Evolutionary conservation across 2,888 invertebrate genomes (phyloP).

Genomic region (Hermaeophaga mercurialis): DNA sequence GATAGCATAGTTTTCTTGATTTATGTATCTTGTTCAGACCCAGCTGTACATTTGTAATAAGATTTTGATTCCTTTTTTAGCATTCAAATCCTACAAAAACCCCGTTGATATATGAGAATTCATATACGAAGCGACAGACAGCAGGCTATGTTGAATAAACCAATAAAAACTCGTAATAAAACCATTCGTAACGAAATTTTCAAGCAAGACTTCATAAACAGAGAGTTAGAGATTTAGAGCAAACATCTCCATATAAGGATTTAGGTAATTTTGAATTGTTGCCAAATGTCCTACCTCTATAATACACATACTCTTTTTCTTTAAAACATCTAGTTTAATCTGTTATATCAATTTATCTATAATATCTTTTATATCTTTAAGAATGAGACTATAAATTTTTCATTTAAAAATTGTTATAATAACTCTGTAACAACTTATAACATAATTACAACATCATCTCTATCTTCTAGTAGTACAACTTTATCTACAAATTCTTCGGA

Average conservation of each 20-base stretch:
- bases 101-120: constrained; percentile 25
- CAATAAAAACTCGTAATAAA: constrained; percentile 17
- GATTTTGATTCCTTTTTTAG: constrained; percentile 31
- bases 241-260: neutral
- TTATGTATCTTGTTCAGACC: constrained; percentile 22
- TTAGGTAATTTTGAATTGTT: constrained; percentile 6
- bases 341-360: too few species aligned
- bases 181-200: constrained; percentile 18
- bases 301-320: too few species aligned
- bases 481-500: too few species aligned
- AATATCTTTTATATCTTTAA: too few species aligned
- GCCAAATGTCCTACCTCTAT: neutral
- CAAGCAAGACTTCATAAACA: constrained; percentile 11
- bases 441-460: too few species aligned
- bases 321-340: too few species aligned
- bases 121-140: constrained; percentile 19
- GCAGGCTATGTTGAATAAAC: constrained; percentile 14
- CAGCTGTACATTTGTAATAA: constrained; percentile 33
- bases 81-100: constrained; percentile 29
- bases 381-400: too few species aligned
- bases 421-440: too few species aligned
- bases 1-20: constrained; percentile 22
- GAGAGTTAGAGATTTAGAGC: constrained; percentile 3
- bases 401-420: too few species aligned
- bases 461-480: too few species aligned